Percentiles rank a stretch among this genome's conserved stretches.
These are phyloP conservation scores for Drosophila ananassae DNA, from an alignment of 1,140 invertebrate genomes.

Conservation along the genomic window DNA sequence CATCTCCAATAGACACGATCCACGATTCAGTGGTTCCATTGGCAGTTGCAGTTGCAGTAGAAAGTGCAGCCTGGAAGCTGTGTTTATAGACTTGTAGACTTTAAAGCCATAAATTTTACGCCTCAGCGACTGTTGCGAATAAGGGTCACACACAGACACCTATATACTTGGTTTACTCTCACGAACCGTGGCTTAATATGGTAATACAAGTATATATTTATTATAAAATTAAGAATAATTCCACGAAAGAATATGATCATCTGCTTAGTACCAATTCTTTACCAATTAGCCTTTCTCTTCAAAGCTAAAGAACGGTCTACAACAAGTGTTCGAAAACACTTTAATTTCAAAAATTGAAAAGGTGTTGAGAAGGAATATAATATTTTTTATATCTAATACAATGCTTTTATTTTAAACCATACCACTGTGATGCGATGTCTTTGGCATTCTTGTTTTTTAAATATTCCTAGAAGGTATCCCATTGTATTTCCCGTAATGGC, in stretches of 20 bases:
- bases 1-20: conserved; percentile 29
- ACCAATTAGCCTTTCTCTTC: not conserved
- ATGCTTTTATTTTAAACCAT: too few species aligned
- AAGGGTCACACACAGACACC: conserved; percentile 72
- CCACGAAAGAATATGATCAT: not conserved
- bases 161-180: conserved; percentile 10
- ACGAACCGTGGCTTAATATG: conserved; percentile 17
- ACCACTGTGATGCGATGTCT: not conserved
- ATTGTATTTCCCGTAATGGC: not conserved
- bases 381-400: too few species aligned
- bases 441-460: not conserved
- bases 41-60: conserved; percentile 63
- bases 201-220: not conserved
- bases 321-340: not conserved
- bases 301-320: not conserved
- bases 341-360: too few species aligned
- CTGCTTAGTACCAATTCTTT: not conserved
- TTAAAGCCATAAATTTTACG: conserved; percentile 82
- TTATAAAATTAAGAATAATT: not conserved
- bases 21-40: conserved; percentile 34
- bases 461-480: not conserved
- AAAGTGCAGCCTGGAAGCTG: conserved; percentile 76
- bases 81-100: conserved; percentile 81
- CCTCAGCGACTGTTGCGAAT: conserved; percentile 77
- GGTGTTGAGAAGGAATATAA: too few species aligned